phyloP scores from a whole-genome alignment of 2,113 vertebrate genomes.

The Sakesphorus luctuosus region DNA sequence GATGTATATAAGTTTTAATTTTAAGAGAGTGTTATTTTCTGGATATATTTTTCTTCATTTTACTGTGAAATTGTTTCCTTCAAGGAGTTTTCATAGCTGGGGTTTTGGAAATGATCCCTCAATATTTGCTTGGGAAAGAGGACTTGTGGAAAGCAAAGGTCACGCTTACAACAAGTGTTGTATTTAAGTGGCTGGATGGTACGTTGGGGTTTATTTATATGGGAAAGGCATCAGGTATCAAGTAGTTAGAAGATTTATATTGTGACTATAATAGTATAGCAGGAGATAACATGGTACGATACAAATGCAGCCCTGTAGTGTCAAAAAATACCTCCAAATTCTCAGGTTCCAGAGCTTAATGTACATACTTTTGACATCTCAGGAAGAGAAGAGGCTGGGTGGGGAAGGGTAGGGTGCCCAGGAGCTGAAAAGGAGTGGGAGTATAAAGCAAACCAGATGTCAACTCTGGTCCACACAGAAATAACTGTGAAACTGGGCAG shows the following conservation, averaged over 20 bases:
- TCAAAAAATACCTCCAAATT: conserved; percentile 48
- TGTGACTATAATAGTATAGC: not conserved
- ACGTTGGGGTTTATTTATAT: not conserved
- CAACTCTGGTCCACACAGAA: not conserved
- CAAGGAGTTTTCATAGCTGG: not conserved
- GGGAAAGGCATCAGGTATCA: conserved; percentile 19
- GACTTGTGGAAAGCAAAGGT: not conserved
- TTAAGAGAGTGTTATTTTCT: conserved; percentile 32
- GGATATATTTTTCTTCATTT: conserved; percentile 36
- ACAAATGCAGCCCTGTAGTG: conserved; percentile 42
- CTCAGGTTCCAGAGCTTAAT: conserved; percentile 53
- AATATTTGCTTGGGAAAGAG: not conserved
- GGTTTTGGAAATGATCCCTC: conserved; percentile 2
- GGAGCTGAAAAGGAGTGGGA: not conserved
- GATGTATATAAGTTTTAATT: conserved; percentile 35
- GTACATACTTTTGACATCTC: conserved; percentile 10
- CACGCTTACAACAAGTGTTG: not conserved
- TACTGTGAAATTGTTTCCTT: conserved; percentile 26
- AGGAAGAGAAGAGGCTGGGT: conserved; percentile 34
- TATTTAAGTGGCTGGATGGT: not conserved
- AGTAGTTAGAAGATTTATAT: conserved; percentile 14
- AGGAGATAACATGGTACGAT: not conserved
- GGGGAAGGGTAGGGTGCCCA: not conserved
- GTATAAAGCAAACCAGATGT: not conserved
- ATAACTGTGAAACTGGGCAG: not conserved